Conservation (phyloP, 2,888 invertebrate species). For the Cryptosula pallasiana region DNA sequence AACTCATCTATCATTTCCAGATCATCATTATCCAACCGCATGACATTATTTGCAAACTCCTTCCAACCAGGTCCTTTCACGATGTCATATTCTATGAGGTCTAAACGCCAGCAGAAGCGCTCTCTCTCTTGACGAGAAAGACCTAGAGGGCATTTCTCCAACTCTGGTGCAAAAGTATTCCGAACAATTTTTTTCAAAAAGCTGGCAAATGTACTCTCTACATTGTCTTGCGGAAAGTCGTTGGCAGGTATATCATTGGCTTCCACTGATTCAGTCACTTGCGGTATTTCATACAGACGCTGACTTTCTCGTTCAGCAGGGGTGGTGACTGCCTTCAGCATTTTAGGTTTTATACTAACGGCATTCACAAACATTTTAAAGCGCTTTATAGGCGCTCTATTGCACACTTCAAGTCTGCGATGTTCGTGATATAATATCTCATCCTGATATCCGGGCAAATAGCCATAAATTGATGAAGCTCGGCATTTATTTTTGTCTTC, state of each 20-base stretch:
- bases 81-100: background rate
- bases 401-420: background rate
- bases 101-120: background rate
- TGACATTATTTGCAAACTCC: background rate
- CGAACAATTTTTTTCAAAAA: background rate
- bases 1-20: conserved; percentile 19
- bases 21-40: background rate
- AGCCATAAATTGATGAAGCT: background rate
- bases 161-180: background rate
- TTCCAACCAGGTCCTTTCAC: conserved; percentile 10
- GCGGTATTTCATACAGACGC: background rate
- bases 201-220: background rate
- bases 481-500: background rate
- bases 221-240: conserved; percentile 9
- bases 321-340: background rate
- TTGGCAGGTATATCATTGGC: background rate
- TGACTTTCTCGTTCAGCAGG: background rate
- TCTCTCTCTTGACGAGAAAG: background rate
- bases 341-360: background rate
- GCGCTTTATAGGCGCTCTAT: background rate
- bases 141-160: background rate
- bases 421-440: background rate
- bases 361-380: background rate
- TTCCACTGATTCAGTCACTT: background rate
- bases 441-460: background rate